A percentile compares a stretch with the other conserved stretches of the same genome.
Conservation (phyloP, 2,797 vertebrate species). For the Cuniculus paca region DNA sequence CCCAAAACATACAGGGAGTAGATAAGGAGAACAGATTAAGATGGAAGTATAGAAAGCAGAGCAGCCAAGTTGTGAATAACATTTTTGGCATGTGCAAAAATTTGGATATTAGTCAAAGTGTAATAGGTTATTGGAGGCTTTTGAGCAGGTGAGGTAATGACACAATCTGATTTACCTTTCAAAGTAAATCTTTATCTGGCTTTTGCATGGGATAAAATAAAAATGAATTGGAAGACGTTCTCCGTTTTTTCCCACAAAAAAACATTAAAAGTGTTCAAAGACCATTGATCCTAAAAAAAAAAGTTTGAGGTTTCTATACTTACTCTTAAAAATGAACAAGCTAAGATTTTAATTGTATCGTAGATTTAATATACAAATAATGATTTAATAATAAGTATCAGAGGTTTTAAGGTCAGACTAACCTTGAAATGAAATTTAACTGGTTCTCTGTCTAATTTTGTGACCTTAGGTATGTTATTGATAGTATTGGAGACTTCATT, state of each 20-base stretch:
- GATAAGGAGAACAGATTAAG: accelerated
- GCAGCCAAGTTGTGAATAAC: neutral
- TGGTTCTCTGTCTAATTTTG: neutral
- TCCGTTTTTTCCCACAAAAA: neutral
- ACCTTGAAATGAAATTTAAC: neutral
- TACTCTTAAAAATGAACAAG: neutral
- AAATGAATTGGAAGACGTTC: neutral
- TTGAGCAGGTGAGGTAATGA: constrained; percentile 13
- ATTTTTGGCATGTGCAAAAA: neutral
- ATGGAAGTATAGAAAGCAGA: neutral
- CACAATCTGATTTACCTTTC: neutral
- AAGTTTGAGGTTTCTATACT: neutral
- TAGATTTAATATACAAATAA: neutral
- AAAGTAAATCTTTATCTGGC: neutral
- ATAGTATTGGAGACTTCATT: neutral
- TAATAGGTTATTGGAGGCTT: neutral
- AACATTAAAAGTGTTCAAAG: neutral
- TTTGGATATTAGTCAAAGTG: neutral
- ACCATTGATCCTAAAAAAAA: neutral
- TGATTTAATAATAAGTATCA: neutral
- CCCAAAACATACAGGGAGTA: accelerated
- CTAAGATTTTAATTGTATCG: neutral
- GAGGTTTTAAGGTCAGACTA: neutral
- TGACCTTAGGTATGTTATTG: neutral
- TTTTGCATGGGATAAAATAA: neutral